Percentiles rank a stretch among this genome's conserved stretches.
Conservation (phyloP, 2,888 invertebrate species). For the Laspeyria flexula region DNA sequence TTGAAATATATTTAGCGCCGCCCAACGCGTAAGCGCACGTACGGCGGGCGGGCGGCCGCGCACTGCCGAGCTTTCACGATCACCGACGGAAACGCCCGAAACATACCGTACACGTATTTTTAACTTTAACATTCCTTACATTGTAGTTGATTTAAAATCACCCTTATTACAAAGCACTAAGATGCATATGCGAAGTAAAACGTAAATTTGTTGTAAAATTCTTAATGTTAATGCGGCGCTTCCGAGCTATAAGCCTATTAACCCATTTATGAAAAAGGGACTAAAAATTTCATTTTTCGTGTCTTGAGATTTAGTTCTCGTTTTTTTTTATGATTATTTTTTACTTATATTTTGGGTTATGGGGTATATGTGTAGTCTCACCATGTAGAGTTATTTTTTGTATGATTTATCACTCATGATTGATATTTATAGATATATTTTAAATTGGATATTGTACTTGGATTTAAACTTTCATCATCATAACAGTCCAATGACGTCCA, state of each 20-base stretch:
- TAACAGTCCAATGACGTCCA: too few species aligned
- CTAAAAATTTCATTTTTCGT: slow-evolving; percentile 56
- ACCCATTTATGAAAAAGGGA: slow-evolving; percentile 74
- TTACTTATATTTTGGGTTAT: background rate
- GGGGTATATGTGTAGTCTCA: background rate
- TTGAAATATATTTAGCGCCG: slow-evolving; percentile 57
- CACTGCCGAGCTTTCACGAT: slow-evolving; percentile 56
- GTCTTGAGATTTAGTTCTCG: slow-evolving; percentile 38
- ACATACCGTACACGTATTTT: slow-evolving; percentile 75
- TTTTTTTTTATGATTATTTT: slow-evolving; percentile 15
- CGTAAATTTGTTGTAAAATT: slow-evolving; percentile 51
- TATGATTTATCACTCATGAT: too few species aligned
- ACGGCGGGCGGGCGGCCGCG: slow-evolving; percentile 75
- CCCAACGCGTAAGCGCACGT: slow-evolving; percentile 68
- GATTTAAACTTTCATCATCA: too few species aligned
- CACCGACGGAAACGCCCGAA: slow-evolving; percentile 67
- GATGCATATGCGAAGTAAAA: slow-evolving; percentile 28
- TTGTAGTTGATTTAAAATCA: slow-evolving; percentile 29
- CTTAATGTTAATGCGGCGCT: slow-evolving; percentile 64
- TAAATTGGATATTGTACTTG: too few species aligned
- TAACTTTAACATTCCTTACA: slow-evolving; percentile 67
- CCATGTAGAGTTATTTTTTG: background rate
- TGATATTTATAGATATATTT: too few species aligned
- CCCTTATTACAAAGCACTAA: slow-evolving; percentile 37
- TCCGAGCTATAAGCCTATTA: slow-evolving; percentile 71